These are phyloP conservation scores for Pygmarrhopalites habei DNA, from an alignment of 1,140 invertebrate species.

Conservation along the genomic window DNA sequence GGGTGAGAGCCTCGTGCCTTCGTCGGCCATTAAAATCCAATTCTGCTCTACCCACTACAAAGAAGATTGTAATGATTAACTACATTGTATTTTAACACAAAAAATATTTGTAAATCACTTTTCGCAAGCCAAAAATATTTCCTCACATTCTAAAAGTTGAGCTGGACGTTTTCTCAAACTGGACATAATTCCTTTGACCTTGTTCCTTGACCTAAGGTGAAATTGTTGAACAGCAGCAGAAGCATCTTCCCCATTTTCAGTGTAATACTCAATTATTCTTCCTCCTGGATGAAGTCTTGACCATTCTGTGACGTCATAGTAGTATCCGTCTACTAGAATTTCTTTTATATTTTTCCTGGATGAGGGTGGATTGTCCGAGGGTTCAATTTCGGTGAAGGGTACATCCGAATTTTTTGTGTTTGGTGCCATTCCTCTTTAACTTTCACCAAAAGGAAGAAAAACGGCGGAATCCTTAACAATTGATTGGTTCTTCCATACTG, in stretches of 20 bases:
- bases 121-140: no score
- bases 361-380: no score
- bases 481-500: no score
- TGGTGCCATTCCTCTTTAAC: no score
- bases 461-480: no score
- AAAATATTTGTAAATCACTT: no score
- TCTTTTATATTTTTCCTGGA: no score
- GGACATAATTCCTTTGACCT: slow-evolving; percentile 21
- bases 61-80: no score
- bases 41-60: neutral
- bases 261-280: slow-evolving; percentile 19
- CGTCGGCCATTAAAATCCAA: neutral
- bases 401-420: no score
- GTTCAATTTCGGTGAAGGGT: no score
- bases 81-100: no score
- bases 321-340: slow-evolving; percentile 16
- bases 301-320: slow-evolving; percentile 24
- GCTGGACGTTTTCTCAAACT: slow-evolving; percentile 13
- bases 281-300: slow-evolving; percentile 16
- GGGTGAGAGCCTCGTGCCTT: slow-evolving; percentile 28
- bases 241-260: slow-evolving; percentile 20
- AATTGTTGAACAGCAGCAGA: slow-evolving; percentile 20
- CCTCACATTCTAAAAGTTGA: slow-evolving; percentile 4
- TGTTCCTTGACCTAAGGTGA: slow-evolving; percentile 17
- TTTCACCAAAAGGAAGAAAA: no score